Evolutionary conservation across 2,888 invertebrate genomes (phyloP), one percentile per base, ranked within the genome.

Genomic region (Leptogaster cylindrica): DNA sequence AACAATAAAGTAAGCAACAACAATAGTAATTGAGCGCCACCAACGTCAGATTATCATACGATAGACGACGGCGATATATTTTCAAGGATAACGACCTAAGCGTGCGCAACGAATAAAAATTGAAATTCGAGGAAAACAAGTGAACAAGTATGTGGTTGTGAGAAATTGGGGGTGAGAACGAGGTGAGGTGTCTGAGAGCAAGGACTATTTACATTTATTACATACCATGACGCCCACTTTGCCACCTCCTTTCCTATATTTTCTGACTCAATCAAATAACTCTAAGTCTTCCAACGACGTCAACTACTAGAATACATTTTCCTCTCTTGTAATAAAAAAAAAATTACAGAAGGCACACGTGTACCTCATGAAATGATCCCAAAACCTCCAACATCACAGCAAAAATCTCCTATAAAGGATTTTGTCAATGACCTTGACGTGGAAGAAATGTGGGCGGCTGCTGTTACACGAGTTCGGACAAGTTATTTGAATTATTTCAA

Each of bases 71-170:
- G 39, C 12, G 36, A 41, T 8, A n/a, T n/a, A n/a, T n/a, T 55
- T 55, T 55, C 55, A 55, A 55, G 55, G 55, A 55, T 55, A 55
- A 55, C 55, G 55, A 55, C 36, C 36, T 16, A 39, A 16, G 36
- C 39, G 23, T 6, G 55, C 55, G 55, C 55, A 55, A 14, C 41
- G 14, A 41, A 18, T 3, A 16, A 16, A 16, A 16, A 41, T 39
- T 12, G n/a, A 3, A 41, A 41, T 18, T 18, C 41, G 41, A 16
- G 14, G 4, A 16, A 7, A 41, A 41, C 16, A 41, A 41, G n/a
- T 14, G 12, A 4, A 10, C 52, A n/a, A 33, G 39, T 33, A 23
- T 55, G 55, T 55, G 55, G 55, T 55, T 55, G 36, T n/a, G 8
- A 12, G n/a, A n/a, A n/a, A n/a, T n/a, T n/a, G 23, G 18, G 52